Percentiles rank a stretch among this genome's conserved stretches.
phyloP scores from a whole-genome alignment of 2,113 vertebrate species.

The Bungarus multicinctus region DNA sequence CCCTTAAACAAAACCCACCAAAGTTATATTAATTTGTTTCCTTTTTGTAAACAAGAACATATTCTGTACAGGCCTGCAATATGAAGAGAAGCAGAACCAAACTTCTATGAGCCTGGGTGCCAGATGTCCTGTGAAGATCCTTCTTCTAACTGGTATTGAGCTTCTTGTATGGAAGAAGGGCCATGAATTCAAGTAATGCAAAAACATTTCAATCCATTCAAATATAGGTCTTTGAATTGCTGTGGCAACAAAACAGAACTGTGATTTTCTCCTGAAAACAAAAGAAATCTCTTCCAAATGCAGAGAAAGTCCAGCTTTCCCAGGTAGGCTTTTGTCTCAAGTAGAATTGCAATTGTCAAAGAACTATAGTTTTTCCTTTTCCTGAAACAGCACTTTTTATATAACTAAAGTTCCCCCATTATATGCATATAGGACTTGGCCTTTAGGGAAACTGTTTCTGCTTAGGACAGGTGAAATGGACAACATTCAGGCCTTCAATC shows the following conservation, averaged over 20 bases:
- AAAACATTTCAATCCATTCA: not conserved
- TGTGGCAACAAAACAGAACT: not conserved
- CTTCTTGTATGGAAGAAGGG: not conserved
- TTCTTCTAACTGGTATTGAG: not conserved
- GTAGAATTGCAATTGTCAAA: not conserved
- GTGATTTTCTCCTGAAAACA: not conserved
- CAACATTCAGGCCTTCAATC: not conserved
- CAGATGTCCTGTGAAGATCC: rapidly evolving
- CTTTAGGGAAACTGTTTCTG: not conserved
- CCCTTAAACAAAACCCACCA: not conserved
- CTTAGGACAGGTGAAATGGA: not conserved
- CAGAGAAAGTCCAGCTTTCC: not conserved
- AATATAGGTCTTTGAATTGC: not conserved
- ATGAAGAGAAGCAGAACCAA: no score
- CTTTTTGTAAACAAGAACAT: not conserved
- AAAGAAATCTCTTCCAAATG: not conserved
- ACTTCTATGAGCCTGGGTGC: not conserved
- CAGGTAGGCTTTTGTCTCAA: no score
- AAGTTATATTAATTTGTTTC: not conserved
- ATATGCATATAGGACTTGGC: not conserved
- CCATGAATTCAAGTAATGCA: not conserved
- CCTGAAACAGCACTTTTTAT: not conserved
- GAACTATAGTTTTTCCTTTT: not conserved
- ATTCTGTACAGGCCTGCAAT: not conserved
- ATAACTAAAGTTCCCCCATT: no score